A percentile compares a stretch with the other conserved stretches of the same genome.
Evolutionary conservation across 2,797 vertebrate species (phyloP).

Genomic region (Megaceryle alcyon): DNA sequence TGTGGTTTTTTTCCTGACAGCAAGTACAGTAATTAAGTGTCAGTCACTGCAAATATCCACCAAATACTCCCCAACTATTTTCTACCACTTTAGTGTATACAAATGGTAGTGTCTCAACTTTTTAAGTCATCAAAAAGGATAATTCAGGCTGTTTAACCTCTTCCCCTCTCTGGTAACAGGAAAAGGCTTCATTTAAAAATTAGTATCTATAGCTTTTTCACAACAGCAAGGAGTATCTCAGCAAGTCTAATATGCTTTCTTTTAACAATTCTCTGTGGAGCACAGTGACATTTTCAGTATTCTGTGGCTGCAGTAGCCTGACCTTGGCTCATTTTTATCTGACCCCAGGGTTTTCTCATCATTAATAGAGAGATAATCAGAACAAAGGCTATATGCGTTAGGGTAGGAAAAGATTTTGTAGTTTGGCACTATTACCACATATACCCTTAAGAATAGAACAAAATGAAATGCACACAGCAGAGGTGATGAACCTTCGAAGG

Average conservation of each 20-base stretch:
- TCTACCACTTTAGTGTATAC: not conserved
- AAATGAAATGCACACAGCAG: conserved; percentile 16
- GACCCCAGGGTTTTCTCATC: conserved; percentile 66
- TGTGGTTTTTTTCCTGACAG: not conserved
- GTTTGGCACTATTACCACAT: conserved; percentile 55
- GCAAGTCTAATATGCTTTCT: not conserved
- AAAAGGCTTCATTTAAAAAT: not conserved
- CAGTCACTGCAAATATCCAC: not conserved
- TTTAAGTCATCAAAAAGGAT: not conserved
- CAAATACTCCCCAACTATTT: not conserved
- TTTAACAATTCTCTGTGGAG: conserved; percentile 16
- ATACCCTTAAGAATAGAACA: conserved; percentile 59
- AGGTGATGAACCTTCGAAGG: conserved; percentile 64
- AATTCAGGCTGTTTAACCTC: not conserved
- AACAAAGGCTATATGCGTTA: conserved; percentile 62
- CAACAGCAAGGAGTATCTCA: not conserved
- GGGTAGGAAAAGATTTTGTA: conserved; percentile 42
- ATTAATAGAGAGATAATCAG: conserved; percentile 75
- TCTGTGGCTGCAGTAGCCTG: conserved; percentile 40
- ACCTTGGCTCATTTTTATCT: conserved; percentile 66
- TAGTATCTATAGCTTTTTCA: not conserved
- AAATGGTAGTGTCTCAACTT: not conserved
- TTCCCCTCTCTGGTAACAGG: not conserved
- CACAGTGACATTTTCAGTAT: conserved; percentile 40
- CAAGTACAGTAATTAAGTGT: not conserved